Evolutionary conservation across 2,797 vertebrate species (phyloP).

Genomic region (Dendrocincla tyrannina): DNA sequence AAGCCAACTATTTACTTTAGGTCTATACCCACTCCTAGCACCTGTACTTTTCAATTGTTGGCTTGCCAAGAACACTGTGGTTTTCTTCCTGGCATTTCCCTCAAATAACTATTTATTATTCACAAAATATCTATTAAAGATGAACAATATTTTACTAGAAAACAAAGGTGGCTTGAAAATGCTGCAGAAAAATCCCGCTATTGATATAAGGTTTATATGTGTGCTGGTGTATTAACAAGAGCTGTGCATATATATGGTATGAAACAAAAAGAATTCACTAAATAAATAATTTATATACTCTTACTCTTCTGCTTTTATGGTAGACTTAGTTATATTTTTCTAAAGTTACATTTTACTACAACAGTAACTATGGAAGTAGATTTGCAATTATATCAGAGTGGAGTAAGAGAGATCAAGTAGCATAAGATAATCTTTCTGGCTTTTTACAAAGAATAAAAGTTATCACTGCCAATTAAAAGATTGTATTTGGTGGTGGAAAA

Average conservation of each 20-base stretch:
- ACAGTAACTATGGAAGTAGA: background rate
- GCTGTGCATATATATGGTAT: background rate
- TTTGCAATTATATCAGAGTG: background rate
- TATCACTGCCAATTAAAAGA: background rate
- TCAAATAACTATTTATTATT: constrained; percentile 55
- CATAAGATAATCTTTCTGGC: background rate
- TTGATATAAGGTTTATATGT: background rate
- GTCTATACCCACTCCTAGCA: constrained; percentile 70
- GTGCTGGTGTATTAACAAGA: background rate
- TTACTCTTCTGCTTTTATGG: background rate
- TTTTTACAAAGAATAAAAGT: background rate
- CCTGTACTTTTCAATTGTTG: constrained; percentile 79
- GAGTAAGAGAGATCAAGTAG: background rate
- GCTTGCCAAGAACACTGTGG: constrained; percentile 71
- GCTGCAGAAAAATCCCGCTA: background rate
- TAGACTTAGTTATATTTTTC: background rate
- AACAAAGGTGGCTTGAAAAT: background rate
- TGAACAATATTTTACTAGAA: constrained; percentile 13
- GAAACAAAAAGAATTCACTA: background rate
- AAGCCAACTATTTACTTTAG: constrained; percentile 71
- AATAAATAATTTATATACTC: background rate
- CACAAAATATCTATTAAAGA: constrained; percentile 62
- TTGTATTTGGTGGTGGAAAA: background rate
- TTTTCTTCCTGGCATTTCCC: constrained; percentile 64
- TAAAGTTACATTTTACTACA: background rate